Percentiles rank a stretch among this genome's conserved stretches.
These are phyloP conservation scores for Sebastes itinus DNA, from an alignment of 2,797 vertebrate species.

Conservation along the genomic window DNA sequence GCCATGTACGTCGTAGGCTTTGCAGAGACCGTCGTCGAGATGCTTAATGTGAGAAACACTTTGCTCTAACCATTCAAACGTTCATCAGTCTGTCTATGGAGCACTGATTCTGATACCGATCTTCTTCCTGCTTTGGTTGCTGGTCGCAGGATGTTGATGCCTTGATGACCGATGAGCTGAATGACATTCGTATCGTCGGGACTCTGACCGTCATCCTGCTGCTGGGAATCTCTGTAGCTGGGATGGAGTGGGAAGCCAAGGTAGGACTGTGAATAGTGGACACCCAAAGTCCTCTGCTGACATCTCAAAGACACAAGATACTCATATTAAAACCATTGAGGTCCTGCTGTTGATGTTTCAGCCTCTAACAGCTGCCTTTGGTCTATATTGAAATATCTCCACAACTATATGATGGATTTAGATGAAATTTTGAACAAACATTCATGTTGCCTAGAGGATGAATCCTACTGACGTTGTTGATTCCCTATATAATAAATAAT, in stretches of 20 bases:
- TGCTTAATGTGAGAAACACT: slow-evolving; percentile 86
- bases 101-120: accelerated
- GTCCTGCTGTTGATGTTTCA: not conserved
- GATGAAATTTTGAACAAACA: not conserved
- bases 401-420: not conserved
- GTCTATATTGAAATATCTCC: not conserved
- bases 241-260: slow-evolving; percentile 99
- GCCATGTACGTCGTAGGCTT: slow-evolving; percentile 99
- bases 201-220: slow-evolving; percentile 92
- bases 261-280: slow-evolving; percentile 63
- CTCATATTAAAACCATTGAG: not conserved
- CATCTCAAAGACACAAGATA: not conserved
- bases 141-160: slow-evolving; percentile 86
- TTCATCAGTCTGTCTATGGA: not conserved
- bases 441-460: not conserved
- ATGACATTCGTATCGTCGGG: slow-evolving; percentile 95
- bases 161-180: slow-evolving; percentile 91
- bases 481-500: not conserved
- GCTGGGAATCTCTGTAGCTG: slow-evolving; percentile 94
- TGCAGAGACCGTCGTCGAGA: slow-evolving; percentile 93
- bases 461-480: not conserved
- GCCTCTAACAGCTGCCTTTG: not conserved
- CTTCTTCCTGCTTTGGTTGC: not conserved
- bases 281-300: not conserved
- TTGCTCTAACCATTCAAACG: accelerated